A percentile compares a stretch with the other conserved stretches of the same genome.
phyloP scores from a whole-genome alignment of 1,140 invertebrate genomes.

The Drosophila pallidifrons region DNA sequence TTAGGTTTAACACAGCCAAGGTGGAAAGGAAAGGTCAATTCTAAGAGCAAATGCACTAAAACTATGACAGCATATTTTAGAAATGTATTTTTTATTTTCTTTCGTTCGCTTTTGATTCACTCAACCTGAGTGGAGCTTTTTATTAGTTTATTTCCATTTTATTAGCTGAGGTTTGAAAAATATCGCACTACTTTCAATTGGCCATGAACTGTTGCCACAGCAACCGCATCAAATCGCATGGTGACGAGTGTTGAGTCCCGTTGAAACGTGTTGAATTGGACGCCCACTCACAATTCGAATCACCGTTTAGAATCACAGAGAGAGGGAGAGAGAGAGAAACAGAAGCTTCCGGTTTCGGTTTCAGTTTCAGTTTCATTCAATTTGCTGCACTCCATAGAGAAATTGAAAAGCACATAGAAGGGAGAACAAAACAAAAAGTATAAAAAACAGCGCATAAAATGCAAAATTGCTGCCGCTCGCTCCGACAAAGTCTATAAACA shows the following conservation, averaged over 20 bases:
- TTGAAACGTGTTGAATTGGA: not conserved
- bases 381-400: conserved; percentile 34
- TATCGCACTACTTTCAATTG: conserved; percentile 21
- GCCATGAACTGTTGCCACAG: conserved; percentile 15
- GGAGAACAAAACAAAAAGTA: not conserved
- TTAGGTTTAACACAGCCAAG: not conserved
- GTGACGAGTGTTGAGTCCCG: not conserved
- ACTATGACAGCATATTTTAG: not conserved
- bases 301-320: conserved; percentile 27
- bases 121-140: not conserved
- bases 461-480: conserved; percentile 27
- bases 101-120: not conserved
- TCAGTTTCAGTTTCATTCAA: conserved; percentile 40
- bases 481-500: conserved; percentile 26
- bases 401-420: conserved; percentile 16
- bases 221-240: not conserved
- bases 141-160: conserved; percentile 23
- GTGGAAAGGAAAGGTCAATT: not conserved
- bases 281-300: conserved; percentile 32
- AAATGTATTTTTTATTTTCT: not conserved
- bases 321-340: not conserved
- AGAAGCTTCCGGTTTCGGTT: conserved; percentile 44
- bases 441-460: conserved; percentile 29
- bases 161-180: conserved; percentile 5
- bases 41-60: not conserved